Base-by-base conservation (phyloP, 2,113 vertebrate species). In the Felis chaus region DNA sequence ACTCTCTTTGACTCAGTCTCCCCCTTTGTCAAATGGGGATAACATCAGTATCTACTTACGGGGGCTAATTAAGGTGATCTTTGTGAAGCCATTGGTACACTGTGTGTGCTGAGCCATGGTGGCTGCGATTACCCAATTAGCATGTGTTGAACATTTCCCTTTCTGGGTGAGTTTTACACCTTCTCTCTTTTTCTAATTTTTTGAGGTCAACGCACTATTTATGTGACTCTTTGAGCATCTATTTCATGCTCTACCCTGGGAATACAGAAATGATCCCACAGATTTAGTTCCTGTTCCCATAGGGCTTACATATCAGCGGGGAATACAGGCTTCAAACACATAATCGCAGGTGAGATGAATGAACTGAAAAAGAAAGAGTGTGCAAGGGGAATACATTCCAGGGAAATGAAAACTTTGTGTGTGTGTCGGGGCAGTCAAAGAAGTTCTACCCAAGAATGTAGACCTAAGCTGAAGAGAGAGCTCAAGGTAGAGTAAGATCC, bases 91-190 rank as follows among this genome's bases (percentile, higher is more conserved):
- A 33, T n/a, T 82, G 89, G 80, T 61, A 50, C n/a, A 8, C 45
- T 16, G 23, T 36, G 23, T 19, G 15, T 68, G 68, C 76, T 69
- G 69, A 97, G 82, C 16, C 25, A 80, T n/a, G 55, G 57, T 87
- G 63, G 39, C 87, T 91, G 25, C 74, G 76, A 73, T 79, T 57
- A 79, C 63, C 71, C 48, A 84, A 45, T 80, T 88, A 39, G 81
- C 25, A 33, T 45, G 25, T 78, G 76, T 48, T 61, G 39, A 33
- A 41, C 33, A 66, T 33, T 95, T 91, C 63, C 33, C 50, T 87
- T 93, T 96, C 27, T 87, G 81, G 29, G 48, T 88, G 85, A 48
- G 50, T 93, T 84, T 96, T 93, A 84, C 10, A 39, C 69, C 39
- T 45, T 89, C 76, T 25, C 68, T 16, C 21, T 83, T 53, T 81